Evolutionary conservation across 2,113 vertebrate genomes (phyloP).

Genomic region (Upupa epops): DNA sequence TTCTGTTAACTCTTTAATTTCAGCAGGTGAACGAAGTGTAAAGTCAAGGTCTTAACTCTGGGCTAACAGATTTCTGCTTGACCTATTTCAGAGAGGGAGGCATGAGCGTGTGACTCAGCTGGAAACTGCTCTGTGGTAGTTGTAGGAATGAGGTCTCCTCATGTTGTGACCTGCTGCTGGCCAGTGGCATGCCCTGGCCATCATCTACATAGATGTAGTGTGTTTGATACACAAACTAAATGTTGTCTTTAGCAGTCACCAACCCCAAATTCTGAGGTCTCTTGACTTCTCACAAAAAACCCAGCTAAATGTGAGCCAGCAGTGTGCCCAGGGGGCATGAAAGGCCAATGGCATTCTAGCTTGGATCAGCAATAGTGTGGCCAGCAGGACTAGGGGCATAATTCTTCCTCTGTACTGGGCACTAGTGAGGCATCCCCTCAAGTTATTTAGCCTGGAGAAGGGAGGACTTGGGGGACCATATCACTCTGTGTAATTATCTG

Average conservation of each 20-base stretch:
- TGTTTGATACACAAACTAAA: not conserved
- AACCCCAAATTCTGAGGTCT: not conserved
- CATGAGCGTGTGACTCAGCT: fast-evolving
- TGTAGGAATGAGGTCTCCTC: not conserved
- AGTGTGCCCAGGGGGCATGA: too few relatives aligned
- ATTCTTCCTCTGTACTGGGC: too few relatives aligned
- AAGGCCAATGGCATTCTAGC: too few relatives aligned
- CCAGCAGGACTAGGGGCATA: too few relatives aligned
- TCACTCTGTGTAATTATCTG: too few relatives aligned
- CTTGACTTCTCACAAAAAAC: not conserved
- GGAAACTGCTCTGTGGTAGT: not conserved
- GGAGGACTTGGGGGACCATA: too few relatives aligned
- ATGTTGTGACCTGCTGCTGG: not conserved
- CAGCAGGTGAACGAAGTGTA: not conserved
- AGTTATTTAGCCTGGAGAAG: too few relatives aligned
- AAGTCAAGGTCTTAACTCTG: not conserved
- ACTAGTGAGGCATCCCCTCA: too few relatives aligned
- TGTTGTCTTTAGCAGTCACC: not conserved
- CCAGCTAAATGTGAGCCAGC: too few relatives aligned
- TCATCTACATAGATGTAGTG: too few relatives aligned
- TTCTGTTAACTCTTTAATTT: constrained; percentile 31
- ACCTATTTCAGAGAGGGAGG: not conserved
- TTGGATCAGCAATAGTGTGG: too few relatives aligned
- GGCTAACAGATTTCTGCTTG: not conserved
- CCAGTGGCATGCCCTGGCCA: not conserved